Base-by-base conservation (phyloP, 2,888 invertebrate species). In the Stenodema calcarata region DNA sequence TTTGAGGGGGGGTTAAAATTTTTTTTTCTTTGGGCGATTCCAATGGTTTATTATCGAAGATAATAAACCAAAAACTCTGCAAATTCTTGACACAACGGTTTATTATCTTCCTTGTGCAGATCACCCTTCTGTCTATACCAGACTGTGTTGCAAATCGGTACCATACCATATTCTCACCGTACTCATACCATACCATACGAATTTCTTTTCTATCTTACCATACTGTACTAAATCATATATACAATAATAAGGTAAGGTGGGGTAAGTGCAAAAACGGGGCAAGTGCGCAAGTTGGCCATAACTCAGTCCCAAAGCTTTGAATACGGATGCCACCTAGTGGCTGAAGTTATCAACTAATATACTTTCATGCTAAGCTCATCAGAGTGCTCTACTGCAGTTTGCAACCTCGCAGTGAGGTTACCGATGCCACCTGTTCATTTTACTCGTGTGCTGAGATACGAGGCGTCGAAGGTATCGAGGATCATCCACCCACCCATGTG, bases 291-390 rank as follows among this genome's bases (percentile, higher is more conserved):
- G 75, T 75, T 75, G 75, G 75, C 75, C n/a, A 70, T 70, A 70
- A 70, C 27, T 70, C 75, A 35, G 16, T 75, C 75, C 75, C 75
- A 75, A 75, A 75, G 27, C 28, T 75, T 75, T 75, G 75, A 75
- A 75, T 28, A 16, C 75, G n/a, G 30, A 14, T 75, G 30, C 75
- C 75, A 75, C 18, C 30, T 75, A 11, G 75, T 75, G 30, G 41
- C 75, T 75, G 75, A 12, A 16, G 18, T 75, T 28, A 70, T 9
- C 14, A 75, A 75, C 7, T 75, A 75, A 35, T 23, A 28, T 75
- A 28, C 54, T 27, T 75, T 28, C 12, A 28, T 23, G 30, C 75
- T 75, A 35, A 6, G 18, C 70, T 70, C 18, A 18, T 18, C n/a
- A 70, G 70, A 70, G 18, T n/a, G 70, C 70, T 14, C 18, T 30